These are phyloP conservation scores for Melanostoma scalare DNA, from an alignment of 2,888 invertebrate genomes.

Conservation along the genomic window DNA sequence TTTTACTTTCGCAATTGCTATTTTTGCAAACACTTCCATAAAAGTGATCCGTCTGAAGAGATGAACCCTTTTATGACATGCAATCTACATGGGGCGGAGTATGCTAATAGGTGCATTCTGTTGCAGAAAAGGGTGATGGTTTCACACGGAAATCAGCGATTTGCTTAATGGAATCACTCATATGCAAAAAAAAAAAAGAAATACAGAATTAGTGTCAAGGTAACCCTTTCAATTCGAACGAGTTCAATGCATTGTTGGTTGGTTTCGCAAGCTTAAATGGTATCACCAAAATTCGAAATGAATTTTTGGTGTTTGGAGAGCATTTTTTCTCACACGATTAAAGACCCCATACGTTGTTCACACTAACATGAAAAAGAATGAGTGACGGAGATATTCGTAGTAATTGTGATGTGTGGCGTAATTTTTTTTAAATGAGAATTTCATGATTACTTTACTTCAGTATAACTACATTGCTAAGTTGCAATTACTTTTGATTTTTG, in stretches of 20 bases:
- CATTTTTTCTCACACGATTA: conserved; percentile 42
- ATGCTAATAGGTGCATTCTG: conserved; percentile 55
- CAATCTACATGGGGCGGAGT: conserved; percentile 54
- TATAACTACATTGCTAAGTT: too few relatives aligned
- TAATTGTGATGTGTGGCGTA: too few relatives aligned
- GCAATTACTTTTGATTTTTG: too few relatives aligned
- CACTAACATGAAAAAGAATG: too few relatives aligned
- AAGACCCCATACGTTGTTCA: background rate
- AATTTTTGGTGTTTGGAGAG: conserved; percentile 6
- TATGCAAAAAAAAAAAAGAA: conserved; percentile 39
- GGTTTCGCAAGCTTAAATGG: conserved; percentile 35
- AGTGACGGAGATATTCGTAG: too few relatives aligned
- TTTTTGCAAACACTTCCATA: conserved; percentile 43
- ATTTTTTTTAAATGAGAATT: too few relatives aligned
- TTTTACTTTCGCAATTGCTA: background rate
- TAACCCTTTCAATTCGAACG: conserved; percentile 19
- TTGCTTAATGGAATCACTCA: conserved; percentile 64
- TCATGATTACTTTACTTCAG: too few relatives aligned
- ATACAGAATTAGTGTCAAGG: conserved; percentile 4
- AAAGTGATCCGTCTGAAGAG: background rate
- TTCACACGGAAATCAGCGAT: conserved; percentile 69
- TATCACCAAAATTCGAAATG: conserved; percentile 37
- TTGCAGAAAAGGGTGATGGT: conserved; percentile 50
- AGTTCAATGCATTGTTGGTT: conserved; percentile 11
- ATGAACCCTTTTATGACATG: conserved; percentile 51